phyloP scores from a whole-genome alignment of 2,888 invertebrate species.

The Eristalis arbustorum region DNA sequence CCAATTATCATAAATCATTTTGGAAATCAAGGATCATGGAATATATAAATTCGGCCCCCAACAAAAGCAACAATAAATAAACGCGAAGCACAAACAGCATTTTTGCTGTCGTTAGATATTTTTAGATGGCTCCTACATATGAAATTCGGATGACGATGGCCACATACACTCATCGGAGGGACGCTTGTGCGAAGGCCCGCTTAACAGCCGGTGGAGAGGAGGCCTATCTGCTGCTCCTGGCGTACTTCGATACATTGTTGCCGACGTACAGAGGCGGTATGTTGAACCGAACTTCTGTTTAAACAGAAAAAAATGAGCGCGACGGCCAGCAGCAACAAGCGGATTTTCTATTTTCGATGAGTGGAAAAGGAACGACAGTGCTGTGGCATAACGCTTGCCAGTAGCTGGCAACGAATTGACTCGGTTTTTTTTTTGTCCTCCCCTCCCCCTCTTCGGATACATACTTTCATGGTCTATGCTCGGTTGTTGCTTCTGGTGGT shows the following conservation, averaged over 20 bases:
- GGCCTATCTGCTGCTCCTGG: constrained; percentile 8
- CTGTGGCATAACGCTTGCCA: constrained; percentile 46
- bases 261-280: constrained; percentile 10
- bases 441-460: background rate
- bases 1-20: constrained; percentile 29
- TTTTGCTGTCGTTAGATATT: background rate
- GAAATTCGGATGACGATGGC: background rate
- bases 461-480: background rate
- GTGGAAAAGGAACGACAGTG: background rate
- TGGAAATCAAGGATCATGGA: constrained; percentile 23
- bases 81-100: background rate
- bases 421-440: constrained; percentile 3
- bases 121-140: background rate
- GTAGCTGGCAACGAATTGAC: constrained; percentile 7
- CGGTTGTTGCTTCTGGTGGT: background rate
- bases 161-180: too few species aligned
- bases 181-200: background rate
- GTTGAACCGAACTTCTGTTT: constrained; percentile 39
- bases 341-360: constrained; percentile 45
- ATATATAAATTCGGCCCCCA: background rate
- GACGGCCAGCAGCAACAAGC: background rate
- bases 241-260: constrained; percentile 42
- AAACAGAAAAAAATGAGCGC: background rate
- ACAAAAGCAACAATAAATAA: background rate
- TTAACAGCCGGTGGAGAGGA: constrained; percentile 9